Percentiles rank a stretch among this genome's conserved stretches.
phyloP scores from a whole-genome alignment of 2,113 vertebrate species.

The Isichthys henryi region DNA sequence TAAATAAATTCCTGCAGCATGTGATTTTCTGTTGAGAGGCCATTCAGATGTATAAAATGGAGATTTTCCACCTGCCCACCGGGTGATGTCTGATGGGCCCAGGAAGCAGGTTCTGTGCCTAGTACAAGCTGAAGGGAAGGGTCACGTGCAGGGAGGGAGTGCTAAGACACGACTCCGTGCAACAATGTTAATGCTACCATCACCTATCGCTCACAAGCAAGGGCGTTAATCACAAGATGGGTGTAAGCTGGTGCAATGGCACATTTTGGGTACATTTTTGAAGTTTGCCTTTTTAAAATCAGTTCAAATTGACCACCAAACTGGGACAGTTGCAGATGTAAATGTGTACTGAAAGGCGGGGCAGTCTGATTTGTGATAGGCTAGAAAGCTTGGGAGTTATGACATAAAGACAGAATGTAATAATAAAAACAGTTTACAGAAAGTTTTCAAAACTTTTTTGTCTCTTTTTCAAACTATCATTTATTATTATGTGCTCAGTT shows the following conservation, averaged over 20 bases:
- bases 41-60: not conserved
- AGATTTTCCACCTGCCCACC: not conserved
- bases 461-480: not conserved
- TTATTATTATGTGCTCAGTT: not conserved
- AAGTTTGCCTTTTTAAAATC: not conserved
- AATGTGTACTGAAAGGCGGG: not conserved
- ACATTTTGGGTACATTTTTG: not conserved
- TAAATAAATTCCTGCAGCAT: not conserved
- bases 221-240: not conserved
- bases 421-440: not conserved
- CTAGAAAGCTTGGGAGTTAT: not conserved
- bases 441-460: not conserved
- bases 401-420: not conserved
- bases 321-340: not conserved
- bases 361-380: not conserved
- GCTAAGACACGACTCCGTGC: not conserved
- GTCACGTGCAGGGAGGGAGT: not conserved
- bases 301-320: not conserved
- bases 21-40: not conserved
- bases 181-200: not conserved
- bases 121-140: not conserved
- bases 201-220: not conserved
- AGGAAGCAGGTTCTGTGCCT: not conserved
- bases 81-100: not conserved
- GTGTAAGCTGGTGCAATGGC: not conserved